Evolutionary conservation across 2,888 invertebrate species (phyloP), one percentile per base, ranked within the genome.

Genomic region (Brachyopa scutellaris): DNA sequence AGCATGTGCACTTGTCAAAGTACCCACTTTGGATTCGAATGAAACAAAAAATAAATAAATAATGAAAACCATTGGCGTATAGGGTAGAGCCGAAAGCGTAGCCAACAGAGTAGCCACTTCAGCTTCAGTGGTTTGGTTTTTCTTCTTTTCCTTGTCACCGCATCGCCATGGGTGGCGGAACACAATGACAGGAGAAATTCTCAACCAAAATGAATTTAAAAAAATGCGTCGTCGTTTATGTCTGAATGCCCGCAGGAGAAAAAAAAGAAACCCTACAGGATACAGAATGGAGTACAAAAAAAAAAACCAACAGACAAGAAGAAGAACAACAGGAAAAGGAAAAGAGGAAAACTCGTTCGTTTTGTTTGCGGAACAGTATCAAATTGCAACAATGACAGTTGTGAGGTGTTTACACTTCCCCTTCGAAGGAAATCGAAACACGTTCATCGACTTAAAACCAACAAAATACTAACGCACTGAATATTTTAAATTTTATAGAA

Each of bases 1-100:
- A 76, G 80, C 76, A 80, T 69, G 76, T 69, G 76, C 76, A 80
- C 80, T 80, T 76, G 80, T 76, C 69, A 76, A 76, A 76, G 80
- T 70, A 45, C 57, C 69, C 76, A 69, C 74, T 80, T 64, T 55
- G 31, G 38, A 42, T 57, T 36, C 17, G 19, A 40, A n/a, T 51
- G 47, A 40, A 40, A 62, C 3, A 33, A 61, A 38, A 19, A 26
- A 42, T 51, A 29, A 53, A 64, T 23, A 40, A 69, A 61, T 26
- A 51, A 51, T 26, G 42, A 55, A 51, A n/a, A 36, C 11, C 36
- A 1, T 15, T 23, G 26, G 26, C n/a, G 49, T 11, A 29, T 23
- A 8, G 47, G n/a, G n/a, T n/a, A n/a, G n/a, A n/a, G n/a, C n/a
- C n/a, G 15, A 29, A 26, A 11, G 49, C 40, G 40, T 59, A 36